Base-by-base conservation (phyloP, 1,140 invertebrate genomes). In the Lucilia sericata region DNA sequence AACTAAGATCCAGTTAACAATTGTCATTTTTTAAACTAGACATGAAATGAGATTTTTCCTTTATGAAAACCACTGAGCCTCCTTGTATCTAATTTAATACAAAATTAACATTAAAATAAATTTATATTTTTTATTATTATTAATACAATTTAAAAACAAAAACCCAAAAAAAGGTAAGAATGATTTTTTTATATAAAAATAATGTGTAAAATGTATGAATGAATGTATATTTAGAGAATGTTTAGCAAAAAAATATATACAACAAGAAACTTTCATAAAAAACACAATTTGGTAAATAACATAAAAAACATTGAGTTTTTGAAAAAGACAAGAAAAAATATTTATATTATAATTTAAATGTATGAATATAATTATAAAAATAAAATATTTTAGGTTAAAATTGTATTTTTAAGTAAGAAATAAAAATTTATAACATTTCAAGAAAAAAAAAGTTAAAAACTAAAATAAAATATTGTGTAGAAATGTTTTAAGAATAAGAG, bases 121-220 rank as follows among this genome's bases (percentile, higher is more conserved):
- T 70, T 70, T 70, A 21, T 70, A 70, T 70, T 70, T 70, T 70
- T 70, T 70, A 21, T 70, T 70, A 70, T 70, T 70, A 25, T 70
- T 70, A 70, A 55, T 55, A 55, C 12, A 55, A 55, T n/a, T 55
- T 55, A n/a, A 55, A 55, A 12, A 14, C 7, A 70, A 70, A 19
- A 70, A 65, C n/a, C n/a, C 25, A 21, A 8, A 21, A 70, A 70
- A 21, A 70, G 65, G 21, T 70, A 70, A 70, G 65, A 70, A 70
- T 70, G 19, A 70, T 25, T 70, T 70, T 70, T 70, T 70, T 70
- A 12, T 70, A 70, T 70, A 70, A 30, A 30, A n/a, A 60, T n/a
- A 60, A n/a, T 70, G 5, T 70, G 42, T 42, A 42, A 70, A 70
- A 17, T 70, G 65, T 70, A 70, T 70, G 65, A 70, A 70, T 25